phyloP scores from a whole-genome alignment of 2,888 invertebrate genomes.

The Drosophila macrothrix region DNA sequence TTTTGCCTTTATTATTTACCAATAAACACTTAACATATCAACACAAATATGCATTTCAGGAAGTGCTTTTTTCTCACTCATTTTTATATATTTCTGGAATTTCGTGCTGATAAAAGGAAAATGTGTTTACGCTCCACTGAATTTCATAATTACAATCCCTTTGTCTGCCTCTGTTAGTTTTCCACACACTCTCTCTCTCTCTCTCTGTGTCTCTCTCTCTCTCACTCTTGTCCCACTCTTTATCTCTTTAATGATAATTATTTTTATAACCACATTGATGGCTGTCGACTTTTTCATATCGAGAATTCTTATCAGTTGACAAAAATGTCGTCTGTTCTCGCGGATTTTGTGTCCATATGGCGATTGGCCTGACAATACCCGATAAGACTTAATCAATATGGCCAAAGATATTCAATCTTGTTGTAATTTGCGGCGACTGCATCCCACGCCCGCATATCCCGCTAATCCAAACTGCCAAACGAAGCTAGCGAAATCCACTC shows the following conservation, averaged over 20 bases:
- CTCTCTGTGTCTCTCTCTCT: background rate
- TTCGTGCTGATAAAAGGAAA: slow-evolving; percentile 45
- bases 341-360: slow-evolving; percentile 60
- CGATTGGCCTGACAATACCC: background rate
- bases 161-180: slow-evolving; percentile 5
- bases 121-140: slow-evolving; percentile 39
- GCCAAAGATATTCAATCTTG: slow-evolving; percentile 7
- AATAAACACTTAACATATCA: slow-evolving; percentile 8
- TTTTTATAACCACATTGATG: slow-evolving; percentile 39
- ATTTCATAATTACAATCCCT: slow-evolving; percentile 58
- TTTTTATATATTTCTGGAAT: slow-evolving; percentile 24
- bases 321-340: slow-evolving; percentile 24
- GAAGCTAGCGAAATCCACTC: slow-evolving; percentile 5
- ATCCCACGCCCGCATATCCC: slow-evolving; percentile 6
- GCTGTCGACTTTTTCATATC: slow-evolving; percentile 7
- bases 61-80: slow-evolving; percentile 14
- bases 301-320: slow-evolving; percentile 51
- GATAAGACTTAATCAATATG: slow-evolving; percentile 44
- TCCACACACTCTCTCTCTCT: background rate
- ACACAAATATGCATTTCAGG: slow-evolving; percentile 54
- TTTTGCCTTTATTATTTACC: slow-evolving; percentile 12
- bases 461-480: slow-evolving; percentile 32
- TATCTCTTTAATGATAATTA: slow-evolving; percentile 20
- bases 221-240: background rate
- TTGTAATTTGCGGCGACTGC: slow-evolving; percentile 10